phyloP scores from a whole-genome alignment of 2,797 vertebrate genomes.

The Lemur catta region DNA sequence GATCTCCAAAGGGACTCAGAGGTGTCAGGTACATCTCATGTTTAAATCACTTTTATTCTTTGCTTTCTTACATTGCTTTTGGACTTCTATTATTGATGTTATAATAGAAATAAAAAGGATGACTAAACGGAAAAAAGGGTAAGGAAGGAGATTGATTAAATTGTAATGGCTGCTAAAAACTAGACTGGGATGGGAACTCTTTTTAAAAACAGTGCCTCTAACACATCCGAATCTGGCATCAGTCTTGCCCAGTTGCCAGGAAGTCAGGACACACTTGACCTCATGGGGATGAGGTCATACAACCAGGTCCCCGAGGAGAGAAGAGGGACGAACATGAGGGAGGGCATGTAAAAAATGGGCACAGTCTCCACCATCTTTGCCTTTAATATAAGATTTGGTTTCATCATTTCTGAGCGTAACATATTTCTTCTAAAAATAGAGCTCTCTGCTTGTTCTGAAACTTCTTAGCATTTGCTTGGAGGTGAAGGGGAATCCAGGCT shows the following conservation, averaged over 20 bases:
- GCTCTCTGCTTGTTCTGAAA: constrained; percentile 72
- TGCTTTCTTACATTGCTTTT: neutral
- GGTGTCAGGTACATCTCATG: neutral
- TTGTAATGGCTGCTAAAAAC: neutral
- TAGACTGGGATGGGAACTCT: neutral
- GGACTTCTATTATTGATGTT: neutral
- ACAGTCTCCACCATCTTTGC: constrained; percentile 49
- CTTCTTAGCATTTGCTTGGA: neutral
- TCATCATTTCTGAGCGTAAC: constrained; percentile 61
- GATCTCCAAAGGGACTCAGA: neutral
- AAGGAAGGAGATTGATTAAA: neutral
- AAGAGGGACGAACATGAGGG: neutral
- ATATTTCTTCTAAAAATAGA: constrained; percentile 78
- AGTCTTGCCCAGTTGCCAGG: neutral
- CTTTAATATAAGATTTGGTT: constrained; percentile 75
- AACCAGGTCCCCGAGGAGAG: neutral
- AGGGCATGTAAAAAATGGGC: constrained; percentile 25
- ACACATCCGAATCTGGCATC: neutral
- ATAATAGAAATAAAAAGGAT: neutral
- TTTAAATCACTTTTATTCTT: neutral
- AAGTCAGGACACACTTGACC: neutral
- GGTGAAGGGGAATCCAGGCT: constrained; percentile 51
- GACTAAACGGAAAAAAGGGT: neutral
- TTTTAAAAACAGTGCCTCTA: neutral
- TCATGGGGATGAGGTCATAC: neutral